phyloP scores from a whole-genome alignment of 2,113 vertebrate genomes.

The Axis porcinus region DNA sequence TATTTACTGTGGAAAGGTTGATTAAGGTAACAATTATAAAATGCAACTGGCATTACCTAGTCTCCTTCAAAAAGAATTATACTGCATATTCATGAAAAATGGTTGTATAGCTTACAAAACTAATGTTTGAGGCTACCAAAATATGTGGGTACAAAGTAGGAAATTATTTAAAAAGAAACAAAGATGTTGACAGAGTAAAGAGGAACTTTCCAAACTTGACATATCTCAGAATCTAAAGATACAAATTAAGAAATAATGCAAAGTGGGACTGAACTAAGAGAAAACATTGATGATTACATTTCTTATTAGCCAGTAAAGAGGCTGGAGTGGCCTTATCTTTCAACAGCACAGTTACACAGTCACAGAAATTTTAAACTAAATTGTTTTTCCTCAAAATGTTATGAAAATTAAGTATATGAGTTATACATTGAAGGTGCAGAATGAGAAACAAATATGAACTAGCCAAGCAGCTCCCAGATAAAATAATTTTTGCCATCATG shows the following conservation, averaged over 20 bases:
- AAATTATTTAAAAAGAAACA: slow-evolving; percentile 9
- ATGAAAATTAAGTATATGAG: not conserved
- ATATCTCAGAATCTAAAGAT: slow-evolving; percentile 27
- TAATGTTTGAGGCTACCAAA: not conserved
- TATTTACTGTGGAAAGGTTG: not conserved
- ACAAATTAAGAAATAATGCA: slow-evolving; percentile 22
- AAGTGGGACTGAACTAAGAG: not conserved
- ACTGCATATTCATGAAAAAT: not conserved
- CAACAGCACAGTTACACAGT: not conserved
- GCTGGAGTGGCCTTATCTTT: not conserved
- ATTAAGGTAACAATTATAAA: not conserved
- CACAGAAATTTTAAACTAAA: not conserved
- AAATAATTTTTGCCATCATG: not conserved
- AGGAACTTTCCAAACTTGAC: slow-evolving; percentile 45
- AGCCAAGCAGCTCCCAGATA: not conserved
- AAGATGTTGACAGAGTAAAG: not conserved
- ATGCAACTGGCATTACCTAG: not conserved
- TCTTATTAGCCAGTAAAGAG: not conserved
- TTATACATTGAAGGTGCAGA: not conserved
- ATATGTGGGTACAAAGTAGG: not conserved
- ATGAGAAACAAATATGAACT: not conserved
- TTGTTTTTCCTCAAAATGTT: slow-evolving; percentile 1
- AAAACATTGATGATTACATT: not conserved
- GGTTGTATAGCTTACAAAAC: not conserved
- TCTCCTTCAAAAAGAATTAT: not conserved